Conservation (phyloP, 1,140 invertebrate species). For the Sinella curviseta region DNA sequence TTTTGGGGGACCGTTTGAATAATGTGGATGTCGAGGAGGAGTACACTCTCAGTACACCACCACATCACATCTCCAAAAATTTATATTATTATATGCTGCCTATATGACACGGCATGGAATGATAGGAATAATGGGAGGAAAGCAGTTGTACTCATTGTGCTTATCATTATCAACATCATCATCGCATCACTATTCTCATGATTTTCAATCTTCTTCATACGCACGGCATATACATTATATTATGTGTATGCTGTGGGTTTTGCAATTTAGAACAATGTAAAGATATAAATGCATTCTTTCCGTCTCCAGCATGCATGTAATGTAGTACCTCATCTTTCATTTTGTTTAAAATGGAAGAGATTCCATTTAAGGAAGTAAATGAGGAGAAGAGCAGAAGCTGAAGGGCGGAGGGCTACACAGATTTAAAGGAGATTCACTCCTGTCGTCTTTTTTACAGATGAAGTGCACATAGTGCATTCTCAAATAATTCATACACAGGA, state of each 20-base stretch:
- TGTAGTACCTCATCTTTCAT: slow-evolving; percentile 12
- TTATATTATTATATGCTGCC: neutral
- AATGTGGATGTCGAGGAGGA: neutral
- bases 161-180: neutral
- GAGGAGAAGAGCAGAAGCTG: neutral
- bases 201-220: neutral
- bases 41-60: neutral
- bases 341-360: neutral
- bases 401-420: neutral
- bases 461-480: too few relatives aligned
- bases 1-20: neutral
- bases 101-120: neutral
- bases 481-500: too few relatives aligned
- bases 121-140: neutral
- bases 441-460: neutral
- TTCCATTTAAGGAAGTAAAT: slow-evolving; percentile 22
- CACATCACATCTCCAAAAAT: neutral
- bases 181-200: neutral
- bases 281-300: neutral
- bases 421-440: neutral
- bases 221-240: too few relatives aligned
- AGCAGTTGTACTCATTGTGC: neutral
- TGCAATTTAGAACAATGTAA: neutral
- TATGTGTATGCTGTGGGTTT: neutral
- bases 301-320: neutral